phyloP scores from a whole-genome alignment of 1,140 invertebrate genomes.

The Meloidogyne floridensis region DNA sequence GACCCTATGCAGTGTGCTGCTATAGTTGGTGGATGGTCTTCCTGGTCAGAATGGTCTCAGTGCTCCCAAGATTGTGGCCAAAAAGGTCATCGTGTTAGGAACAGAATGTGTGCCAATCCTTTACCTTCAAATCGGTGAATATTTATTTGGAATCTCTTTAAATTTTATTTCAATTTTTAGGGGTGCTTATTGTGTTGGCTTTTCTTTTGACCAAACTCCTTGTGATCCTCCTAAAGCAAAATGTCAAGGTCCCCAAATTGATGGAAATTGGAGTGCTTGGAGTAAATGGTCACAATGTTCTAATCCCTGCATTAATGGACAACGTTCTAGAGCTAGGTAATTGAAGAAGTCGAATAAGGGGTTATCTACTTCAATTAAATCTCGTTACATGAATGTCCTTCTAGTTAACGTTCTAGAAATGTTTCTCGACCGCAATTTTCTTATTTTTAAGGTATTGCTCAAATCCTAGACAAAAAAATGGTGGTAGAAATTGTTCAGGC shows the following conservation, averaged over 20 bases:
- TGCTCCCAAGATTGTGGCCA: slow-evolving; percentile 79
- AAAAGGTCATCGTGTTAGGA: slow-evolving; percentile 75
- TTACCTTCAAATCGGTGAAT: slow-evolving; percentile 62
- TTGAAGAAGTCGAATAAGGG: background rate
- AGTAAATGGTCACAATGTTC: slow-evolving; percentile 69
- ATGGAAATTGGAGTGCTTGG: slow-evolving; percentile 68
- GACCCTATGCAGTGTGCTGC: slow-evolving; percentile 22
- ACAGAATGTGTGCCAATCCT: slow-evolving; percentile 70
- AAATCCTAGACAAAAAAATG: slow-evolving; percentile 79
- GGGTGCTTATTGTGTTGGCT: slow-evolving; percentile 72
- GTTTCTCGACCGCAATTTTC: background rate
- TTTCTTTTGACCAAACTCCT: slow-evolving; percentile 72
- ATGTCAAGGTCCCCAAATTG: slow-evolving; percentile 53
- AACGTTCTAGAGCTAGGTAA: slow-evolving; percentile 64
- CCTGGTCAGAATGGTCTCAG: slow-evolving; percentile 75
- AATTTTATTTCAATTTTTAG: slow-evolving; percentile 20
- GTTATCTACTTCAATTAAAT: background rate
- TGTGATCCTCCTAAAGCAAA: slow-evolving; percentile 75
- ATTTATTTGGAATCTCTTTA: background rate
- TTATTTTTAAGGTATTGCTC: slow-evolving; percentile 71
- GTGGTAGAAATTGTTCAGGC: slow-evolving; percentile 72
- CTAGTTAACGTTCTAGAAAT: background rate
- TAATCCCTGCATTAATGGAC: slow-evolving; percentile 66
- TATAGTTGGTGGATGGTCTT: slow-evolving; percentile 17
- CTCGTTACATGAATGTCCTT: too few relatives aligned